These are phyloP conservation scores for Apteryx owenii DNA, from an alignment of 2,113 vertebrate genomes.

Conservation along the genomic window DNA sequence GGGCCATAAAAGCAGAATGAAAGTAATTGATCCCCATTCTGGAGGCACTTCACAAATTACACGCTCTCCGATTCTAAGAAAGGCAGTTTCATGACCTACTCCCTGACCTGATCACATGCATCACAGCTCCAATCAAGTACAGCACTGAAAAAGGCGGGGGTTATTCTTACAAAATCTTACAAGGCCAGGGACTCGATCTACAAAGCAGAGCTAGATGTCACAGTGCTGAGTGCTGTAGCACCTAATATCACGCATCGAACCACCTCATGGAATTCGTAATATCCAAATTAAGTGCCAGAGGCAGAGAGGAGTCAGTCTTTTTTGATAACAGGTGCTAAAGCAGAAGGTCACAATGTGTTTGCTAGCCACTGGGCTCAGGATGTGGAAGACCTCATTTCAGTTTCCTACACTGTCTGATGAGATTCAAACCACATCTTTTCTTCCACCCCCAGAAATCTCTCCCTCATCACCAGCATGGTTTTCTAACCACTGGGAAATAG, in stretches of 20 bases:
- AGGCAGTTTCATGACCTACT: not conserved
- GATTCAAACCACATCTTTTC: not conserved
- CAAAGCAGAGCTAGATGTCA: not conserved
- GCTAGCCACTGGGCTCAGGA: not conserved
- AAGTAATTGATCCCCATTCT: slow-evolving; percentile 13
- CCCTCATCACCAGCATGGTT: not conserved
- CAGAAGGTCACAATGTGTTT: not conserved
- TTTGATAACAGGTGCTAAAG: not conserved
- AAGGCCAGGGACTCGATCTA: not conserved
- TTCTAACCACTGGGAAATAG: not conserved
- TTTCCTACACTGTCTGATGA: not conserved
- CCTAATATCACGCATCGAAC: not conserved
- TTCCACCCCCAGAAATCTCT: not conserved
- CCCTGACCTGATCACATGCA: not conserved
- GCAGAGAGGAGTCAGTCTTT: not conserved
- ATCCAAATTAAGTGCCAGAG: not conserved
- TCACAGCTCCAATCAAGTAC: not conserved
- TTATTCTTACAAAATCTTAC: not conserved
- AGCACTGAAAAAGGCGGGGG: not conserved
- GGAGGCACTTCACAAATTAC: slow-evolving; percentile 5
- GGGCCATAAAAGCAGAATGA: not conserved
- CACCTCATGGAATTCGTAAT: not conserved
- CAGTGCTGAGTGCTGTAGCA: fast-evolving
- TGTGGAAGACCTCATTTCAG: not conserved
- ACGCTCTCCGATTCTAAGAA: not conserved